These are phyloP conservation scores for Saguinus imperator DNA, from an alignment of 2,113 vertebrate genomes.

Conservation along the genomic window DNA sequence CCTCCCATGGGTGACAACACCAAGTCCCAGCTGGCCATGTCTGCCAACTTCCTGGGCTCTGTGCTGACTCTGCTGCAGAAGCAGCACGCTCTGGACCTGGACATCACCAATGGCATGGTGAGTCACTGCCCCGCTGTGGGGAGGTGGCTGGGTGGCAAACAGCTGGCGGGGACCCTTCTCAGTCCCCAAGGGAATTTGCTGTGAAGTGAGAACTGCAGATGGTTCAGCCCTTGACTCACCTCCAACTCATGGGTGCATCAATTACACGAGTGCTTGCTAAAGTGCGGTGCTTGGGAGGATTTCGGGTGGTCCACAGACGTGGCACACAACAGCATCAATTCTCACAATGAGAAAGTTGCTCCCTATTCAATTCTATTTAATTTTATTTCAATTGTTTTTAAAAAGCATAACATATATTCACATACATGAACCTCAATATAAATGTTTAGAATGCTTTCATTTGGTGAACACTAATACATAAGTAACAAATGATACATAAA, in stretches of 20 bases:
- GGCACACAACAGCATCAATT: not conserved
- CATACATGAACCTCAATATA: not conserved
- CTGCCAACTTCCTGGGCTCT: constrained; percentile 58
- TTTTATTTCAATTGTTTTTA: not conserved
- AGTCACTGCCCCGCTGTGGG: not conserved
- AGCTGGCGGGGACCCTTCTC: not conserved
- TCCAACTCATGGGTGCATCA: not conserved
- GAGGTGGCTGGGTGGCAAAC: not conserved
- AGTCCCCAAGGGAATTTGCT: not conserved
- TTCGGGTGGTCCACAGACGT: not conserved
- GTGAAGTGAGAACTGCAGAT: not conserved
- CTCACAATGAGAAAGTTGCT: not conserved
- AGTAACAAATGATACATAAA: not conserved
- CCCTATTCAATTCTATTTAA: not conserved
- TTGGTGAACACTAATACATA: not conserved
- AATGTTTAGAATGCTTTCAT: not conserved
- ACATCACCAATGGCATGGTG: constrained; percentile 73
- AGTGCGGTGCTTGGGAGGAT: not conserved
- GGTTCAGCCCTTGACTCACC: not conserved
- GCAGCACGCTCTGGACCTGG: constrained; percentile 70
- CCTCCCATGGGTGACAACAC: constrained; percentile 69
- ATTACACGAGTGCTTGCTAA: not conserved
- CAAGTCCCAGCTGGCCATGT: constrained; percentile 78
- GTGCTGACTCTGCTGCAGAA: constrained; percentile 79
- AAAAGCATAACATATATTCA: not conserved